Evolutionary conservation across 2,888 invertebrate species (phyloP), one percentile per base, ranked within the genome.

Genomic region (Athrips mouffetella): DNA sequence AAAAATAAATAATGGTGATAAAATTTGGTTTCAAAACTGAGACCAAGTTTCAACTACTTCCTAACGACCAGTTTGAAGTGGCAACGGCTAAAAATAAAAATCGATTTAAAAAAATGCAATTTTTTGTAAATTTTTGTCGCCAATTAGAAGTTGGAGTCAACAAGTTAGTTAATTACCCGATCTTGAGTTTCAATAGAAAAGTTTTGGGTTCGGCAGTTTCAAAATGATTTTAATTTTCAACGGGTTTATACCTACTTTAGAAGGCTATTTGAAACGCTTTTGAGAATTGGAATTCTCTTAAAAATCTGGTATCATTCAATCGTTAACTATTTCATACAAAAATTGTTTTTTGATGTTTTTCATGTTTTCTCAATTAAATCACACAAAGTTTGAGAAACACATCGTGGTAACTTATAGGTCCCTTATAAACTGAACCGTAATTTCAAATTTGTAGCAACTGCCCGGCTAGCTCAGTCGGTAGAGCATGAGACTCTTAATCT

Each of bases 401-500:
- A 7, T 5, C 21, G 1, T 11, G 10, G 1, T 7, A 2, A 5
- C 4, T 3, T 18, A 8, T 18, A 21, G 5, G 3, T n/a, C n/a
- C n/a, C n/a, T n/a, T n/a, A n/a, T n/a, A n/a, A 41, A 6, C 1
- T 29, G 11, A 3, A 16, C 18, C n/a, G 15, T 31, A 31, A 44
- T 44, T 44, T 44, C 44, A 13, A 0, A 1, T 0, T 7, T 4
- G 5, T n/a, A 4, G 0, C 0, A 15, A 27, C 58, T 69, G 88
- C 89, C 89, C 88, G 88, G 89, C 87, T 89, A 89, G 89, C 89
- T 89, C 89, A 89, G 89, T 89, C 89, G 86, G 85, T 84, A 86
- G 86, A 87, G 86, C 86, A 89, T 90, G 90, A 90, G 90, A 90
- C 90, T 90, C 90, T 90, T 90, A 90, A 90, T 90, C 90, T 90